A percentile compares a stretch with the other conserved stretches of the same genome.
These are phyloP conservation scores for Poeciliopsis prolifica DNA, from an alignment of 2,113 vertebrate genomes.

Conservation along the genomic window DNA sequence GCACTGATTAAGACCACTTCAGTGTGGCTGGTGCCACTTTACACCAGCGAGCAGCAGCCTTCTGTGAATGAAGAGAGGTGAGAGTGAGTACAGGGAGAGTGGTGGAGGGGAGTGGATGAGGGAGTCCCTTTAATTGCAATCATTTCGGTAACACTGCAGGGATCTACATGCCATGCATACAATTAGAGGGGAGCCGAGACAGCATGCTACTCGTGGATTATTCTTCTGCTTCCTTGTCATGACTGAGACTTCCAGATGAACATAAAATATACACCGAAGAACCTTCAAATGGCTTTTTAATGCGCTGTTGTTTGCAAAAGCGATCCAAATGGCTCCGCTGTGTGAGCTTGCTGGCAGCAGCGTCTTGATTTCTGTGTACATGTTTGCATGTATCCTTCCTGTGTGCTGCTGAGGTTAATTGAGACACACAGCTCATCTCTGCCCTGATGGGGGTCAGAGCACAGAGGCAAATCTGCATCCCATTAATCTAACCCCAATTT, in stretches of 20 bases:
- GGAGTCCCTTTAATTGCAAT: conserved; percentile 84
- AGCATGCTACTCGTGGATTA: conserved; percentile 8
- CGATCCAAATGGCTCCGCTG: conserved; percentile 12
- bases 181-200: conserved; percentile 63
- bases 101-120: conserved; percentile 47
- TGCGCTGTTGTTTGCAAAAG: not conserved
- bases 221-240: conserved; percentile 6
- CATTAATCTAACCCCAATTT: conserved; percentile 80
- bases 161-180: conserved; percentile 73
- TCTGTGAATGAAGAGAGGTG: conserved; percentile 37
- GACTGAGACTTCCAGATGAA: not conserved
- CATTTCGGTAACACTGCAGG: conserved; percentile 74
- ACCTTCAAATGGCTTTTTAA: not conserved
- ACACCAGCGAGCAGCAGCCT: conserved; percentile 31
- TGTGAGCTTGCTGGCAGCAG: conserved; percentile 11
- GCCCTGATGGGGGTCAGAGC: conserved; percentile 80
- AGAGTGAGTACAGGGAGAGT: conserved; percentile 14
- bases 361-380: conserved; percentile 44
- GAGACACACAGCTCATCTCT: conserved; percentile 79
- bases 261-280: conserved; percentile 3
- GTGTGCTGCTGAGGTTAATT: conserved; percentile 75
- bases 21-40: conserved; percentile 57
- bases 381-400: conserved; percentile 61
- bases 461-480: conserved; percentile 73
- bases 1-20: conserved; percentile 75